These are phyloP conservation scores for Neoscelio sp. DNA, from an alignment of 2,888 invertebrate species.

Conservation along the genomic window DNA sequence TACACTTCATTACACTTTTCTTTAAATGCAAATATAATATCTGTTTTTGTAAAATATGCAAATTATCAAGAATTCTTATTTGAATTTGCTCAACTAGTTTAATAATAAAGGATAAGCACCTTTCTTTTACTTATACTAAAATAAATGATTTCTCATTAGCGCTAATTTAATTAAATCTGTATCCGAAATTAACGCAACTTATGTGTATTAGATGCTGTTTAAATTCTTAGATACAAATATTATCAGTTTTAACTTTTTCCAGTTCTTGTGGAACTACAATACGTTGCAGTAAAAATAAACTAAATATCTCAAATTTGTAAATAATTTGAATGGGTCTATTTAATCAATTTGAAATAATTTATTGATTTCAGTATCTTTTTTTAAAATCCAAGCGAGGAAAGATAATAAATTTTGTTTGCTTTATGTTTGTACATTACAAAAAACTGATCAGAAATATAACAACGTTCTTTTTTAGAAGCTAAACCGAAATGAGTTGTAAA, in stretches of 20 bases:
- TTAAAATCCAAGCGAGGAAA: conserved; percentile 56
- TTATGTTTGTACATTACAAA: conserved; percentile 51
- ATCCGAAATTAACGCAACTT: conserved; percentile 61
- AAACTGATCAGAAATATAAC: conserved; percentile 63
- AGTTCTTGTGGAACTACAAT: conserved; percentile 71
- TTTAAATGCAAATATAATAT: conserved; percentile 1
- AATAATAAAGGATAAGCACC: conserved; percentile 29
- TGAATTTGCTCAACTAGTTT: conserved; percentile 34
- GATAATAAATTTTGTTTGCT: conserved; percentile 56
- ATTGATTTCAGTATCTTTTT: conserved; percentile 56
- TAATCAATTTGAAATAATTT: conserved; percentile 62
- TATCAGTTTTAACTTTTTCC: conserved; percentile 68
- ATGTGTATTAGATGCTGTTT: conserved; percentile 70
- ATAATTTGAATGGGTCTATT: conserved; percentile 61
- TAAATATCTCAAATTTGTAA: conserved; percentile 59
- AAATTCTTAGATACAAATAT: conserved; percentile 71
- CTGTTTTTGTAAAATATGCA: conserved; percentile 21
- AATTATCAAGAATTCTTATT: conserved; percentile 32
- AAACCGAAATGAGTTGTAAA: conserved; percentile 72
- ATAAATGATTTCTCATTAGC: background rate
- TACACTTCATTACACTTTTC: conserved; percentile 12
- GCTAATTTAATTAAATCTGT: background rate
- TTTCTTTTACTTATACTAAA: conserved; percentile 9
- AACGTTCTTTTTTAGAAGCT: conserved; percentile 62
- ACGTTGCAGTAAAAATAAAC: conserved; percentile 47